phyloP scores from a whole-genome alignment of 2,113 vertebrate genomes.

The Hyaena hyaena region DNA sequence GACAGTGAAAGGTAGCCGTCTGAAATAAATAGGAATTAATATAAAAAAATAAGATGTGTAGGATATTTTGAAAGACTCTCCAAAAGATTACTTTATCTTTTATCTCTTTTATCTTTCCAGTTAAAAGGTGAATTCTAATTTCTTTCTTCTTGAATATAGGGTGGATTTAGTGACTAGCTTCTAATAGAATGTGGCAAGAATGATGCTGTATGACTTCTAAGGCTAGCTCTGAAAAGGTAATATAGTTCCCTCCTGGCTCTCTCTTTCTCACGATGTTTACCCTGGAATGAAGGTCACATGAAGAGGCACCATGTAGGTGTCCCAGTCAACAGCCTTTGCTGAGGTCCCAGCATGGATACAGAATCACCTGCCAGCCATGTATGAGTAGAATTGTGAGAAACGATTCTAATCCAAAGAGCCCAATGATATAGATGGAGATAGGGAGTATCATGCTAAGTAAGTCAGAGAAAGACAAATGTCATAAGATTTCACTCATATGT shows the following conservation, averaged over 20 bases:
- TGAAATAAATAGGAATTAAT: conserved; percentile 36
- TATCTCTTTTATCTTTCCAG: neutral
- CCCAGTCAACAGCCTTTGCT: neutral
- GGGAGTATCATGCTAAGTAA: neutral
- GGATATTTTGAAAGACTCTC: neutral
- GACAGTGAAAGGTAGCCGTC: neutral
- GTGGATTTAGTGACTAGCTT: neutral
- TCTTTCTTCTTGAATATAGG: neutral
- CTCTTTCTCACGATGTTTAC: neutral
- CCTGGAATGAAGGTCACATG: neutral
- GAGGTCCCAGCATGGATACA: neutral
- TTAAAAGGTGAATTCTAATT: neutral
- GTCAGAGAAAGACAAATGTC: neutral
- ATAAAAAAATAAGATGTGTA: neutral
- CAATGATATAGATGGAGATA: neutral
- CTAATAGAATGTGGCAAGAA: neutral
- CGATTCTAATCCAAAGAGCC: neutral
- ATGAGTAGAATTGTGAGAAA: neutral
- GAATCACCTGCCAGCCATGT: neutral
- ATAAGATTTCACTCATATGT: neutral
- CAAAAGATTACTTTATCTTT: neutral
- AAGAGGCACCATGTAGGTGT: neutral
- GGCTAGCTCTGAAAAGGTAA: neutral
- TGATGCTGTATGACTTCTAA: neutral
- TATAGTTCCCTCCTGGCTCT: neutral